Evolutionary conservation across 2,888 invertebrate species (phyloP).

Genomic region (Agonum fuliginosum): DNA sequence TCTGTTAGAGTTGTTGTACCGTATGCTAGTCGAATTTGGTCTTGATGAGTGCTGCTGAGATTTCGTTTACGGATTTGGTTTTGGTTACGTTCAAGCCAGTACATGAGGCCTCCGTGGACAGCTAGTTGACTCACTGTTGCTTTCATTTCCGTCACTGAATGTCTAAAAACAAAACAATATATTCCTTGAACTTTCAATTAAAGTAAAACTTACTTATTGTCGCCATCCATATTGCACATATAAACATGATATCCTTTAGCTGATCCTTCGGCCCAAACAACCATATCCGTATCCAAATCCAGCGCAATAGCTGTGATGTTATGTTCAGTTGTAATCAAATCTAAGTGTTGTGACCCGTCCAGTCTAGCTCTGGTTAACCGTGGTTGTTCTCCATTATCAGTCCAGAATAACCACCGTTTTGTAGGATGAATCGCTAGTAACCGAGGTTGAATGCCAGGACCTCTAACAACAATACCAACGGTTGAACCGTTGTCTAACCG

Average conservation of each 20-base stretch:
- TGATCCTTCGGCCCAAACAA: conserved; percentile 88
- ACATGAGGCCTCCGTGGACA: conserved; percentile 83
- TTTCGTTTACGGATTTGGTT: conserved; percentile 81
- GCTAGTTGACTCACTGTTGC: conserved; percentile 74
- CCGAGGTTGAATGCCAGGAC: conserved; percentile 84
- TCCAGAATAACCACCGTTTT: conserved; percentile 87
- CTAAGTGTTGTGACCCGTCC: conserved; percentile 83
- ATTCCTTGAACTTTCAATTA: not conserved
- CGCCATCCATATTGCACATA: conserved; percentile 86
- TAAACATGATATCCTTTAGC: conserved; percentile 80
- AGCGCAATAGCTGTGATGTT: conserved; percentile 86
- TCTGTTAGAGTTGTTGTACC: conserved; percentile 80
- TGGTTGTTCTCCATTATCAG: conserved; percentile 82
- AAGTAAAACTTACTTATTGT: conserved; percentile 77
- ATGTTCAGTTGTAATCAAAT: conserved; percentile 81
- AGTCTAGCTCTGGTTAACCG: conserved; percentile 84
- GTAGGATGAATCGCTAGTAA: conserved; percentile 89
- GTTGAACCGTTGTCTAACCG: conserved; percentile 79
- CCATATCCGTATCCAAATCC: conserved; percentile 82
- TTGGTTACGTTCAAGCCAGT: conserved; percentile 85
- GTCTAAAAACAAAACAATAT: conserved; percentile 65
- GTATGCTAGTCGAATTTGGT: conserved; percentile 77
- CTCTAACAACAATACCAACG: conserved; percentile 82
- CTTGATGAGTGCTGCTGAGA: conserved; percentile 80
- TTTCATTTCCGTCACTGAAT: conserved; percentile 70